Base-by-base conservation (phyloP, 2,888 invertebrate genomes). In the Orgyia antiqua region DNA sequence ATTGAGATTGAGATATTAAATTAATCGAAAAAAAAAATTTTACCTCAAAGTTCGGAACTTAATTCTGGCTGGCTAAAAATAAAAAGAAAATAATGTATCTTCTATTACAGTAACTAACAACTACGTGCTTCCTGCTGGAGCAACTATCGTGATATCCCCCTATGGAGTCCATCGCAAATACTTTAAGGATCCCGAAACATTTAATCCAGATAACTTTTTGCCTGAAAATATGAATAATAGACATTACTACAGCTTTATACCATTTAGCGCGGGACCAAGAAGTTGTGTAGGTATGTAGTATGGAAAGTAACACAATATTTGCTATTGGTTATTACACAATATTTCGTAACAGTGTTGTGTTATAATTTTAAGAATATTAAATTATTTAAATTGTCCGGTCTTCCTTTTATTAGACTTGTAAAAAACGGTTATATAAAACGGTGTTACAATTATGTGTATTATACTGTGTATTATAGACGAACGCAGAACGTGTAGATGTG, bases 201-300 rank as follows among this genome's bases (percentile, higher is more conserved):
- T 93, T 70, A 88, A 94, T 64, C 94, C 94, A 0, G 94, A 94
- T 58, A 93, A 94, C 64, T 94, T 94, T 87, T 69, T 94, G 18
- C 93, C 94, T 0, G 93, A 94, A 60, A 90, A 90, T 32, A 90
- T 91, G 10, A 89, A 90, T 15, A 91, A 91, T 45, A 88, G 94
- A 28, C 94, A 94, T 53, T 94, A 93, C 62, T 94, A 94, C 65
- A 90, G 92, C 39, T 94, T 90, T 58, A 91, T 94, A 31, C 94
- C 94, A 0, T 94, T 94, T 83, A 93, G 93, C 39, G 94, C 94
- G 26, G 94, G 94, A 13, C 93, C 94, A 1, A 88, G 94, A 41
- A 93, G 93, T 51, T 94, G 94, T 65, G 93, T 93, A 11, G 93
- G 90, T 90, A 57, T 75, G 88, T 68, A 19, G 9, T 9, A 20